Evolutionary conservation across 2,797 vertebrate species (phyloP).

Genomic region (Dryobates pubescens): DNA sequence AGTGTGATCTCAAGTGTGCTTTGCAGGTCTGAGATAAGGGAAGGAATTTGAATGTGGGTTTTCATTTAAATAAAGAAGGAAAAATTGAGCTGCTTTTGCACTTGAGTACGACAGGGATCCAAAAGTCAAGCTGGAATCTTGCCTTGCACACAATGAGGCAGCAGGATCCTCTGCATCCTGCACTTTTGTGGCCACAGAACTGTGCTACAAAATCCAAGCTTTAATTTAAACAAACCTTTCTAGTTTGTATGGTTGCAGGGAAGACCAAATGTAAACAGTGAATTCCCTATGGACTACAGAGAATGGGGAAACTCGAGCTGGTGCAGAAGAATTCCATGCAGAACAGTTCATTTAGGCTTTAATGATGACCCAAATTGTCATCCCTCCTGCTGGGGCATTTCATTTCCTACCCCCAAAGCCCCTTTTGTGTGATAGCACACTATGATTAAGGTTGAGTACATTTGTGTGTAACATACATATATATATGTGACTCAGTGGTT

Average conservation of each 20-base stretch:
- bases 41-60: neutral
- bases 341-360: neutral
- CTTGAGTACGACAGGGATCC: neutral
- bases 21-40: neutral
- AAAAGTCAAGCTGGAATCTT: neutral
- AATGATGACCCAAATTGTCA: neutral
- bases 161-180: neutral
- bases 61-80: neutral
- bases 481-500: neutral
- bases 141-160: neutral
- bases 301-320: neutral
- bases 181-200: constrained; percentile 3
- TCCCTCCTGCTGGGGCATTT: neutral
- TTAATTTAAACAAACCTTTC: constrained; percentile 47
- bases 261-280: constrained; percentile 38
- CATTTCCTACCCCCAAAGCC: neutral
- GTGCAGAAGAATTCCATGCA: neutral
- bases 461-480: neutral
- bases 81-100: neutral
- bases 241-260: neutral
- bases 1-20: neutral
- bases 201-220: constrained; percentile 5
- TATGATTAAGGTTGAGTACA: neutral
- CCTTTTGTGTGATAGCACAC: neutral
- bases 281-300: neutral